phyloP scores from a whole-genome alignment of 2,113 vertebrate species.

The Dicaeum eximium region DNA sequence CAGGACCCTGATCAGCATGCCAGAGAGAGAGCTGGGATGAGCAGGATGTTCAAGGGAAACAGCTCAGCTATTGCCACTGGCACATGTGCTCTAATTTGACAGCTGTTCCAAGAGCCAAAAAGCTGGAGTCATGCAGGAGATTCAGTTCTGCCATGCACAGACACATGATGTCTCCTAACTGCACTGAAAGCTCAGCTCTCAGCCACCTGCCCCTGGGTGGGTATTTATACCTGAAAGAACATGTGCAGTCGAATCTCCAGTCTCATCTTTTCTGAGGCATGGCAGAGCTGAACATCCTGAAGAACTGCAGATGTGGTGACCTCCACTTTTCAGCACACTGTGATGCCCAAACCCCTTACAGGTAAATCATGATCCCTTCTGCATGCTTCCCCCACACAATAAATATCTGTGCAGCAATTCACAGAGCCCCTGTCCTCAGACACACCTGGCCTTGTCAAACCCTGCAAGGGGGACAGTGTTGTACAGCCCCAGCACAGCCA shows the following conservation, averaged over 20 bases:
- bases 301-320: not conserved
- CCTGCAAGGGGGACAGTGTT: not conserved
- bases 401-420: not conserved
- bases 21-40: not conserved
- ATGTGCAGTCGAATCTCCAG: not conserved
- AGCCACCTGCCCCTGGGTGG: not conserved
- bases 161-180: accelerated
- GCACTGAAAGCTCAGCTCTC: not conserved
- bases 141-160: accelerated
- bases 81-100: not conserved
- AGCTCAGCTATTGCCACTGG: not conserved
- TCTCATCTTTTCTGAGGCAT: not conserved
- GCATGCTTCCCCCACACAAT: not conserved
- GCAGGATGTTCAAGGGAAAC: not conserved
- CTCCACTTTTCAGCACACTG: not conserved
- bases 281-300: not conserved
- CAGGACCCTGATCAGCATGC: not conserved
- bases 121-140: not conserved
- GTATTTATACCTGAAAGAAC: not conserved
- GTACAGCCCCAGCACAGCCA: not conserved
- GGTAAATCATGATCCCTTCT: not conserved
- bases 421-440: not conserved
- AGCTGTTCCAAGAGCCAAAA: not conserved
- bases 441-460: not conserved
- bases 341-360: not conserved